Percentiles rank a stretch among this genome's conserved stretches.
These are phyloP conservation scores for Sarcophaga peregrina DNA, from an alignment of 1,140 invertebrate genomes.

Conservation along the genomic window DNA sequence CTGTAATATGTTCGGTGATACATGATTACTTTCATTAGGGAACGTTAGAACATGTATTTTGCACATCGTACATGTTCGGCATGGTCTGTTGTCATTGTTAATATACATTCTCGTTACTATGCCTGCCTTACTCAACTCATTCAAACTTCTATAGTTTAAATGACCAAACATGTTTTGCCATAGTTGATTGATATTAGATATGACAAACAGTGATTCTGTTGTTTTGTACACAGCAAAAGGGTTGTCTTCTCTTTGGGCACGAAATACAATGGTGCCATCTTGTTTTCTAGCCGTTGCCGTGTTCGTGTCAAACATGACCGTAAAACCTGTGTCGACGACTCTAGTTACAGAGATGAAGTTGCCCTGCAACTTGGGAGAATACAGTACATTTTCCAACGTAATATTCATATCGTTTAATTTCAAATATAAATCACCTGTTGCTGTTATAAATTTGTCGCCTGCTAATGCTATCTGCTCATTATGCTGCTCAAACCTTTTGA, in stretches of 20 bases:
- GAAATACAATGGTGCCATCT: conserved; percentile 10
- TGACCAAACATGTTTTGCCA: conserved; percentile 56
- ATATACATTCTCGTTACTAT: conserved; percentile 46
- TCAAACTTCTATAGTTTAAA: conserved; percentile 53
- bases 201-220: conserved; percentile 14
- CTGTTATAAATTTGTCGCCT: conserved; percentile 38
- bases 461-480: conserved; percentile 44
- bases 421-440: conserved; percentile 30
- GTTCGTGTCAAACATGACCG: conserved; percentile 8
- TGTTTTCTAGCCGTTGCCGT: background rate
- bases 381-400: conserved; percentile 48
- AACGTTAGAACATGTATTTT: conserved; percentile 52
- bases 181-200: conserved; percentile 4
- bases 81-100: conserved; percentile 42
- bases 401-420: conserved; percentile 39
- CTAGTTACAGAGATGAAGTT: conserved; percentile 54
- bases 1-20: conserved; percentile 54
- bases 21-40: conserved; percentile 44
- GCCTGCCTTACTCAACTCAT: conserved; percentile 48
- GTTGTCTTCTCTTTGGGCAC: background rate
- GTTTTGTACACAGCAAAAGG: background rate
- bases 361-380: conserved; percentile 50
- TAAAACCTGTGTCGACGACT: conserved; percentile 48
- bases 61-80: conserved; percentile 51
- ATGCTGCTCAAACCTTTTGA: conserved; percentile 26